phyloP scores from a whole-genome alignment of 1,140 invertebrate species.

The Euglossa dilemma region DNA sequence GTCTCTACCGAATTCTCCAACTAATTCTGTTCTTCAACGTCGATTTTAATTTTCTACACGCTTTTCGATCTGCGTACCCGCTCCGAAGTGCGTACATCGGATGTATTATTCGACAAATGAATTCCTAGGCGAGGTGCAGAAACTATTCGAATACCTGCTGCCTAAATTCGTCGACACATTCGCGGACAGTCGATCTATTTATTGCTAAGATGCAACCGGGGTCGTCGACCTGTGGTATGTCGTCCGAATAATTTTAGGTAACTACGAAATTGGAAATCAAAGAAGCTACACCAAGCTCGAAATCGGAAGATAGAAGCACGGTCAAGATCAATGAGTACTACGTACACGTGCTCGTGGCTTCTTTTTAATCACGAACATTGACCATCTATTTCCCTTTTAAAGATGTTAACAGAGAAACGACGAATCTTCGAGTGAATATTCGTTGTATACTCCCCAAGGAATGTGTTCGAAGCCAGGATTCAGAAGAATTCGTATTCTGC shows the following conservation, averaged over 20 bases:
- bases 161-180: conserved; percentile 26
- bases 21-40: background rate
- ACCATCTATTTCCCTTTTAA: background rate
- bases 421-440: background rate
- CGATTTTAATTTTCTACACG: background rate
- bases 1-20: too few species aligned
- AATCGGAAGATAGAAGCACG: background rate
- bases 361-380: background rate
- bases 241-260: conserved; percentile 56
- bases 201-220: conserved; percentile 48
- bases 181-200: conserved; percentile 42
- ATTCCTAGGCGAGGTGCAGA: too few species aligned
- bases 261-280: conserved; percentile 25
- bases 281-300: background rate
- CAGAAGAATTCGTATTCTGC: background rate
- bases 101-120: background rate
- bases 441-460: background rate
- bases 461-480: background rate
- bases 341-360: background rate
- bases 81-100: too few species aligned
- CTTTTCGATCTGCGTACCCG: too few species aligned
- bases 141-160: background rate
- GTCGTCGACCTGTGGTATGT: conserved; percentile 30
- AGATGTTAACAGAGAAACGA: background rate
- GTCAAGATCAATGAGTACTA: conserved; percentile 48